Base-by-base conservation (phyloP, 1,140 invertebrate genomes). In the Papilio polyxenes region DNA sequence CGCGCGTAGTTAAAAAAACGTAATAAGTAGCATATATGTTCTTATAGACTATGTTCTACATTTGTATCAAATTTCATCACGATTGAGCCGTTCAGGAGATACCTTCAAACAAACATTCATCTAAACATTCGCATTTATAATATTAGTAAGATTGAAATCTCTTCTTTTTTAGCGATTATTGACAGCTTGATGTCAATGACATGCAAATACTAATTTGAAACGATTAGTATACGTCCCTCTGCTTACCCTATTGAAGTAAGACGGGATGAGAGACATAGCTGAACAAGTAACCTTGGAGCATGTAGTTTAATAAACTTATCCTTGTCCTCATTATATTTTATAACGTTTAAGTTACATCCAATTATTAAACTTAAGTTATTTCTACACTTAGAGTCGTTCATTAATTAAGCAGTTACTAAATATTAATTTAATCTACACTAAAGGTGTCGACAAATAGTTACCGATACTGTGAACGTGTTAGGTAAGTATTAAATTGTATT, bases 251-350 rank as follows among this genome's bases (percentile, higher is more conserved):
- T 59, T 17, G 10, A 59, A 65, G 7, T 23, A 65, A 65, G 3
- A 59, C 20, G 23, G 17, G 23, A 65, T 23, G 59, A 11, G 62
- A 65, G 11, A 65, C 9, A 31, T 65, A 13, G 20, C 9, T 65
- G 0, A 37, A 10, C 23, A 13, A 65, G 9, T 65, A 31, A 31
- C 62, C 62, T 65, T 65, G 62, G 23, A 65, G 23, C 23, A 31
- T 65, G 20, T 65, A 65, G 20, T 65, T 65, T 65, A 65, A 31
- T 65, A 65, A 31, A 65, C 10, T 65, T 65, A 13, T 65, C 62
- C 62, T 65, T 65, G 62, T 31, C 62, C 62, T 31, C 20, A 65
- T 11, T 31, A 65, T 17, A 65, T n/a, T 65, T 62, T 65, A 65
- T 65, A 9, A 65, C 62, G 23, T 5, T 13, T 65, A 65, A 31